These are phyloP conservation scores for Mobula hypostoma DNA, from an alignment of 2,113 vertebrate genomes.

Conservation along the genomic window DNA sequence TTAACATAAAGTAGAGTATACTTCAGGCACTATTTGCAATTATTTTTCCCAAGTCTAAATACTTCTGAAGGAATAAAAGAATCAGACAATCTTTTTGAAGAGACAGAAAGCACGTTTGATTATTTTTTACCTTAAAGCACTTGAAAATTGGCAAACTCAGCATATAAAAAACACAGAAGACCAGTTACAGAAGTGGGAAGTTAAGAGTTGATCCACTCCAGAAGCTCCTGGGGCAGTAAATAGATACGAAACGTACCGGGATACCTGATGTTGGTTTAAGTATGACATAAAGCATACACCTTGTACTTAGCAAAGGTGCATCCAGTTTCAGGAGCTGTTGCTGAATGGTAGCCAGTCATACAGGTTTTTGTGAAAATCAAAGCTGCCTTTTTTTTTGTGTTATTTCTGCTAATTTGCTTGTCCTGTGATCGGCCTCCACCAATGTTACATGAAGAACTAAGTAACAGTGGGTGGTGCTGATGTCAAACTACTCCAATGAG, in stretches of 20 bases:
- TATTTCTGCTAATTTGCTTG: neutral
- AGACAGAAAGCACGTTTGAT: constrained; percentile 24
- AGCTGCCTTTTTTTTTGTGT: neutral
- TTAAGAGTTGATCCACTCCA: neutral
- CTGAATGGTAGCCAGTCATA: too few species aligned
- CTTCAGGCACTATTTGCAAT: constrained; percentile 79
- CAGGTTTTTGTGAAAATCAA: neutral
- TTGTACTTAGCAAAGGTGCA: neutral
- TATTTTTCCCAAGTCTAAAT: constrained; percentile 56
- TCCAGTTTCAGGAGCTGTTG: neutral
- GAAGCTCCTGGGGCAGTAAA: too few species aligned
- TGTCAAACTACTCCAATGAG: too few species aligned
- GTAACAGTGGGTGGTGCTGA: too few species aligned
- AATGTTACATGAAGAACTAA: neutral
- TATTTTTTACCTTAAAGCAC: constrained; percentile 26
- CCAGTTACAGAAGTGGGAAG: neutral
- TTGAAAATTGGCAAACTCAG: constrained; percentile 26
- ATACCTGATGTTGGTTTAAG: neutral
- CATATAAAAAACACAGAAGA: neutral
- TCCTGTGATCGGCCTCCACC: too few species aligned
- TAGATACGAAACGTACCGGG: too few species aligned
- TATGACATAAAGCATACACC: neutral
- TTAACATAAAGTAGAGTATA: constrained; percentile 92
- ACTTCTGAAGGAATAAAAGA: constrained; percentile 34
- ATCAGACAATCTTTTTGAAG: constrained; percentile 29